Evolutionary conservation across 2,113 vertebrate species (phyloP).

Genomic region (Brachyistius frenatus): DNA sequence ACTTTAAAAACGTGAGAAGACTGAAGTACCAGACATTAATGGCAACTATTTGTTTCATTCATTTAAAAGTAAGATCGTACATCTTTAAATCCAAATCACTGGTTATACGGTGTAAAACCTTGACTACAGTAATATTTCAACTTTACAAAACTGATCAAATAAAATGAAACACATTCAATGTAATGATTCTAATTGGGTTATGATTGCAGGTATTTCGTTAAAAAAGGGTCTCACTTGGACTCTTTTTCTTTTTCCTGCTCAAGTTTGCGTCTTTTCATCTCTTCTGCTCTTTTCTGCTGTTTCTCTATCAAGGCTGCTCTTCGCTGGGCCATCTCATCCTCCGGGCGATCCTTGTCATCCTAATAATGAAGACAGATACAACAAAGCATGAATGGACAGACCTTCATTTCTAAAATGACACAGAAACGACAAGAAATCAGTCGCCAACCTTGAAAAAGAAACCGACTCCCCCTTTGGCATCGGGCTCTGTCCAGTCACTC

Average conservation of each 20-base stretch:
- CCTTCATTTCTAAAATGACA: background rate
- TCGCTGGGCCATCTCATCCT: constrained; percentile 91
- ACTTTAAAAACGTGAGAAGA: background rate
- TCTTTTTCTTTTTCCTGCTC: constrained; percentile 92
- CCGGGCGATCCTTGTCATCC: constrained; percentile 85
- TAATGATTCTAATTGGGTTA: background rate
- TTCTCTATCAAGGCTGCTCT: constrained; percentile 89
- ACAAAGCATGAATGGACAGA: background rate
- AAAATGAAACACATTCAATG: background rate
- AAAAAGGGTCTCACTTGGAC: constrained; percentile 80
- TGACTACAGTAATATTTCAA: background rate
- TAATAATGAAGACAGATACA: constrained; percentile 40
- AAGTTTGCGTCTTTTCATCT: constrained; percentile 86
- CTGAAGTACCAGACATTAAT: background rate
- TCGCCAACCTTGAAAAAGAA: constrained; percentile 89
- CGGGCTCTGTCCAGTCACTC: constrained; percentile 84
- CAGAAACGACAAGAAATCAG: background rate
- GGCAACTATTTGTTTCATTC: background rate
- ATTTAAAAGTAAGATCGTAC: background rate
- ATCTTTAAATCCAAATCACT: constrained; percentile 3
- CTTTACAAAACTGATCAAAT: background rate
- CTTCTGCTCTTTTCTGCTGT: constrained; percentile 90
- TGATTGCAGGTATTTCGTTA: background rate
- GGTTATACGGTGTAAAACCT: background rate
- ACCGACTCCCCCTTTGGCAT: constrained; percentile 83